Percentiles rank a stretch among this genome's conserved stretches.
Evolutionary conservation across 92 coral and sea anemone genomes (phyloP).

Genomic region (Palythoa grandis): DNA sequence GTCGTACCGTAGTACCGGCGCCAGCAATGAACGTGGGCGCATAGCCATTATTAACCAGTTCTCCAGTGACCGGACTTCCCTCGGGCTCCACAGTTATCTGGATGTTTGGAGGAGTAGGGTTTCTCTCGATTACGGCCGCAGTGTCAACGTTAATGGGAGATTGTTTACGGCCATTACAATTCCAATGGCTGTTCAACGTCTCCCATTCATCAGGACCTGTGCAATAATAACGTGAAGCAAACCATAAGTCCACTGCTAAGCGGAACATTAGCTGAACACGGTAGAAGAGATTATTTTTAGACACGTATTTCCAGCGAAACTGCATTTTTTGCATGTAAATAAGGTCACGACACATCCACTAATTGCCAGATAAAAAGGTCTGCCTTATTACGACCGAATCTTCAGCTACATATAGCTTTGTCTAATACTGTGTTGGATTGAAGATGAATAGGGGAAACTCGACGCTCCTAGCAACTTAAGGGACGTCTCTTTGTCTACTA

Average conservation of each 20-base stretch:
- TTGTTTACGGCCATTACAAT: conserved; percentile 43
- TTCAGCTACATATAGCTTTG: no score
- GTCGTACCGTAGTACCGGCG: conserved; percentile 47
- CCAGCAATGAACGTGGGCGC: conserved; percentile 59
- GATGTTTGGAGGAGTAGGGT: conserved; percentile 63
- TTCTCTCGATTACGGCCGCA: conserved; percentile 57
- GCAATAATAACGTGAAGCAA: background rate
- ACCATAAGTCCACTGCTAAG: background rate
- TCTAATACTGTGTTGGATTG: no score
- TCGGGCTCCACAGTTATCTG: conserved; percentile 59
- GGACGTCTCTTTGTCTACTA: no score
- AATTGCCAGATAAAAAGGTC: no score
- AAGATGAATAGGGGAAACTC: no score
- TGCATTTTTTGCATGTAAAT: no score
- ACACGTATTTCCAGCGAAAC: no score
- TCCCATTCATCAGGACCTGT: conserved; percentile 72
- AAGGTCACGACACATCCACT: no score
- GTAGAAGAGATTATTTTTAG: no score
- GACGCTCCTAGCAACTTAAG: no score
- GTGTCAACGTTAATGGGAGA: conserved; percentile 49
- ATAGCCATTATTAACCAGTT: conserved; percentile 62
- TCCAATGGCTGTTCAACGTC: conserved; percentile 51
- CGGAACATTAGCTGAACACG: no score
- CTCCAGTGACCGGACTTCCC: conserved; percentile 61
- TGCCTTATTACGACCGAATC: no score